These are phyloP conservation scores for Marcusenius ussheri DNA, from an alignment of 2,113 vertebrate species.

Conservation along the genomic window DNA sequence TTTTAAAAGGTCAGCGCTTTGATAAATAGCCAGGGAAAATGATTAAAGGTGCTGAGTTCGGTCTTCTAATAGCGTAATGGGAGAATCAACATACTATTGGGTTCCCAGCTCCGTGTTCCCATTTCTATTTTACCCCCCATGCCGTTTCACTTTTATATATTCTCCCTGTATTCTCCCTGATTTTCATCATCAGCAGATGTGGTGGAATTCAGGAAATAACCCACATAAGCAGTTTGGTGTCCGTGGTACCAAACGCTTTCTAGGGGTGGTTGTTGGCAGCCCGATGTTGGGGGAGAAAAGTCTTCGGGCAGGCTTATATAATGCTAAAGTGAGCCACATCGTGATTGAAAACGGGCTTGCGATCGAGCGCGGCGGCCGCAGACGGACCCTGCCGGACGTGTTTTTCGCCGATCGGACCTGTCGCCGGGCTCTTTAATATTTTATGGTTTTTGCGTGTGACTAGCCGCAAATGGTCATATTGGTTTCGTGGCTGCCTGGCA, in stretches of 20 bases:
- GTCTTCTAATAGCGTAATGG: not conserved
- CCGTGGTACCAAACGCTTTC: slow-evolving; percentile 24
- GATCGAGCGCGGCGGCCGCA: not conserved
- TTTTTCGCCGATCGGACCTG: slow-evolving; percentile 8
- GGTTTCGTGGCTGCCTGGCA: not conserved
- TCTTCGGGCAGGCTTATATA: slow-evolving; percentile 36
- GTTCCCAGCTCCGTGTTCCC: not conserved
- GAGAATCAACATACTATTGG: not conserved
- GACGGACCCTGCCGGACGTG: not conserved
- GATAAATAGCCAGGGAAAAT: not conserved
- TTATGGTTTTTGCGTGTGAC: not conserved
- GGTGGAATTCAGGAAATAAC: slow-evolving; percentile 12
- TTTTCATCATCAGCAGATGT: not conserved
- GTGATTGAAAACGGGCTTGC: slow-evolving; percentile 21
- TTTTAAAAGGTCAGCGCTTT: not conserved
- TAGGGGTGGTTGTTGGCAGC: not conserved
- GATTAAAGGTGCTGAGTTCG: not conserved
- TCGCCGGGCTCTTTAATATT: not conserved
- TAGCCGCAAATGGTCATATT: not conserved
- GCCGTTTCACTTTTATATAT: not conserved
- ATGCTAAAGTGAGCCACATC: slow-evolving; percentile 30
- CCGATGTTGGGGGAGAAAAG: slow-evolving; percentile 22
- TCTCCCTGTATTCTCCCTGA: not conserved
- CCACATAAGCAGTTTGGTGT: slow-evolving; percentile 12
- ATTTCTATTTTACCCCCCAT: not conserved